A percentile compares a stretch with the other conserved stretches of the same genome.
Conservation (phyloP, 2,888 invertebrate species). For the Agapostemon virescens region DNA sequence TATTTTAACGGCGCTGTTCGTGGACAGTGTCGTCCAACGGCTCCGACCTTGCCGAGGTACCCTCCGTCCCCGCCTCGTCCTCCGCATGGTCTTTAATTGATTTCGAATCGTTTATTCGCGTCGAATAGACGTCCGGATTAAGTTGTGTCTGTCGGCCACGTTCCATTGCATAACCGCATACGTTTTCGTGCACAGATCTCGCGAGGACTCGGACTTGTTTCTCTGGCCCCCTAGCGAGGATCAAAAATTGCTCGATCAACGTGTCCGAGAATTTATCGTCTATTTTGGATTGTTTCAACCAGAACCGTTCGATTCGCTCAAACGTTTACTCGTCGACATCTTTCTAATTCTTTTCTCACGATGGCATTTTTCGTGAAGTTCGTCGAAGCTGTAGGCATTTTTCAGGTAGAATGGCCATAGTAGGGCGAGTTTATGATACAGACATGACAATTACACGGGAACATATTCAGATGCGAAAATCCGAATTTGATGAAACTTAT, state of each 20-base stretch:
- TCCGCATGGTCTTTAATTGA: conserved; percentile 16
- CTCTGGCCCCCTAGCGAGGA: not conserved
- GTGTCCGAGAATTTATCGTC: not conserved
- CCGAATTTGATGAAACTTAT: too few relatives aligned
- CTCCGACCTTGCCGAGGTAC: not conserved
- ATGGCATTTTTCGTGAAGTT: not conserved
- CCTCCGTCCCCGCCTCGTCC: not conserved
- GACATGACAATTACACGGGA: too few relatives aligned
- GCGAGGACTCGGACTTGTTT: not conserved
- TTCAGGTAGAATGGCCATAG: too few relatives aligned
- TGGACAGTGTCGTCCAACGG: conserved; percentile 18
- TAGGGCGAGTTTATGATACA: too few relatives aligned
- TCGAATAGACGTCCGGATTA: conserved; percentile 4
- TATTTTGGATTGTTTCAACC: not conserved
- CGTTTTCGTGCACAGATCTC: not conserved
- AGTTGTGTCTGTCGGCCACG: not conserved
- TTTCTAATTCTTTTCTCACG: not conserved
- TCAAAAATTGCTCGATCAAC: not conserved
- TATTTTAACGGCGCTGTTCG: conserved; percentile 14
- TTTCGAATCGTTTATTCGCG: conserved; percentile 3
- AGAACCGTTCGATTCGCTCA: not conserved
- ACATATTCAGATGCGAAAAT: too few relatives aligned
- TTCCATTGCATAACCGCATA: conserved; percentile 7
- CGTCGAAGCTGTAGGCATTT: too few relatives aligned
- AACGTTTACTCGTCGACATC: not conserved